These are phyloP conservation scores for Bothrops alternatus DNA, from an alignment of 2,797 vertebrate species.

Conservation along the genomic window DNA sequence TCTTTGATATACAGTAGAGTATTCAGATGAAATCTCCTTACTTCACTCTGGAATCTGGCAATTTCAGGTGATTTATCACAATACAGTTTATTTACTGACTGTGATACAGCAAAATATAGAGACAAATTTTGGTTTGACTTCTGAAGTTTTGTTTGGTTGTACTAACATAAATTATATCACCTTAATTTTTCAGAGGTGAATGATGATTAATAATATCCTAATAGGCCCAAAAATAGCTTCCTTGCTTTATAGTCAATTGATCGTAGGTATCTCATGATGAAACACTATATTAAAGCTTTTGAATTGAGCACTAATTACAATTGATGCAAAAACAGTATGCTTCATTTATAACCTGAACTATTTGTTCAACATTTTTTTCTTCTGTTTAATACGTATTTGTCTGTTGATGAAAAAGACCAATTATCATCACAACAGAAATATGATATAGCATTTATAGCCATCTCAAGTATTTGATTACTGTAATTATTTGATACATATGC, in stretches of 20 bases:
- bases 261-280: background rate
- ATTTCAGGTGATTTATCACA: background rate
- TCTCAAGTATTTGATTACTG: background rate
- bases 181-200: background rate
- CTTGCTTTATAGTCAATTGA: background rate
- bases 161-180: background rate
- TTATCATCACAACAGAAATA: background rate
- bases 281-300: background rate
- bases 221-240: background rate
- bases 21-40: background rate
- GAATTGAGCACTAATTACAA: background rate
- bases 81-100: background rate
- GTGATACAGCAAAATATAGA: background rate
- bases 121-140: background rate
- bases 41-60: background rate
- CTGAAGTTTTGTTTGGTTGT: background rate
- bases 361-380: background rate
- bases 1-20: background rate
- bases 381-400: background rate
- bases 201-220: background rate
- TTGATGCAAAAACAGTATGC: background rate
- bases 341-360: background rate
- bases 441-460: background rate
- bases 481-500: background rate
- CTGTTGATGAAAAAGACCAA: background rate